Base-by-base conservation (phyloP, 2,113 vertebrate genomes). In the Chlamydotis undulata region DNA sequence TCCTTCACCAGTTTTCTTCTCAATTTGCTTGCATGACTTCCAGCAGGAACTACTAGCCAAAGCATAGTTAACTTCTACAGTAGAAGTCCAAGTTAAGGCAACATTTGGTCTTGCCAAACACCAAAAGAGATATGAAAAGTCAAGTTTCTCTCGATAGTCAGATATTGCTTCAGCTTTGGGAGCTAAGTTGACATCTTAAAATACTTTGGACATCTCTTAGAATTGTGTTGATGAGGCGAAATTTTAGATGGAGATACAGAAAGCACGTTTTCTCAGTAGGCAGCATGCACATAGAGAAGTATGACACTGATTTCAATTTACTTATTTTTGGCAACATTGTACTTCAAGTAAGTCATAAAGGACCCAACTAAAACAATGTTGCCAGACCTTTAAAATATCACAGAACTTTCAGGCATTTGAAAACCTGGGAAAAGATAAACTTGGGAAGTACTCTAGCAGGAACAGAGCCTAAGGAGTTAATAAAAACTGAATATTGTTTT, bases 401-500 rank as follows among this genome's bases (percentile, higher is more conserved):
- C 8, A 26, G 33, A 85, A 96, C 93, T 94, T 95, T 71, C 53
- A 90, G 68, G 37, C 53, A 71, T 82, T 70, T 82, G 93, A 92
- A 97, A 96, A 94, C n/a, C 29, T 68, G 31, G 33, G 75, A 90
- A 86, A 93, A 75, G 75, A 87, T 37, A 81, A 95, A 96, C 90
- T 84, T 94, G 39, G 41, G 33, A n/a, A 92, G 61, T 60, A 83
- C 56, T 74, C 90, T 95, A 95, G 56, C 83, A 95, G 50, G 35
- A 83, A 75, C 91, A 83, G 92, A 81, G 90, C 10, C 78, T 81
- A 98, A 98, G 91, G 97, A 98, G 98, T 98, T 98, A 98, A 98
- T 93, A 97, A 95, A 96, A 97, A 97, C 86, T 95, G 93, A 97
- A 97, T 96, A 97, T 63, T 97, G 94, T 97, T 98, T 98, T 97